Conservation (phyloP, 92 coral and sea anemone genomes). For the Blastomussa wellsi region DNA sequence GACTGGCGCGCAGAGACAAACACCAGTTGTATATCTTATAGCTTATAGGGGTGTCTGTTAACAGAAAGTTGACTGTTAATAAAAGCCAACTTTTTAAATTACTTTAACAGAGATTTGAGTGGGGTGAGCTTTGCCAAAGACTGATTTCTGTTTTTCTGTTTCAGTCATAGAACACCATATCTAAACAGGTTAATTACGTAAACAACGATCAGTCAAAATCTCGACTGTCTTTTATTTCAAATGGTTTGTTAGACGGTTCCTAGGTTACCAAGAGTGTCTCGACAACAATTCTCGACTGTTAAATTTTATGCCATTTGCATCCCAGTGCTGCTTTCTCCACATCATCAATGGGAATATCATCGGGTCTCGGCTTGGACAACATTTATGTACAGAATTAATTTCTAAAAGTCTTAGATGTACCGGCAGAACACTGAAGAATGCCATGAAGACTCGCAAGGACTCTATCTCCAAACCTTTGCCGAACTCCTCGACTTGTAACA, state of each 20-base stretch:
- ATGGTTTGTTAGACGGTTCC: neutral
- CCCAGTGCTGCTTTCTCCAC: neutral
- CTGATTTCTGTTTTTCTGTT: neutral
- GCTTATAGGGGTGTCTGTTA: no score
- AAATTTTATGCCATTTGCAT: neutral
- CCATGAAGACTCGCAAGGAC: constrained; percentile 1
- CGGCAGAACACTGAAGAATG: neutral
- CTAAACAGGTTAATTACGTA: neutral
- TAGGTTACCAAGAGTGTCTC: neutral
- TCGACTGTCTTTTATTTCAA: neutral
- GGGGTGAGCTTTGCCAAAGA: neutral
- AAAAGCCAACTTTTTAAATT: no score
- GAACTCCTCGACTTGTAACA: neutral
- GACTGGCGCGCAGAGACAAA: no score
- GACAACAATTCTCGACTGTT: neutral
- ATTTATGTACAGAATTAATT: neutral
- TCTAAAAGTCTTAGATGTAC: neutral
- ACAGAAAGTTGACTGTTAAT: no score
- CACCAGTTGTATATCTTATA: no score
- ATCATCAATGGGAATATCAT: constrained; percentile 2
- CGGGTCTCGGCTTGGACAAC: neutral
- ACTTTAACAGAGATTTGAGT: neutral
- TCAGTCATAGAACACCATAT: neutral
- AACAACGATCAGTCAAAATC: neutral
- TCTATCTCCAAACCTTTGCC: neutral